A percentile compares a stretch with the other conserved stretches of the same genome.
Conservation (phyloP, 2,797 vertebrate genomes). For the Phyllotis vaccarum region DNA sequence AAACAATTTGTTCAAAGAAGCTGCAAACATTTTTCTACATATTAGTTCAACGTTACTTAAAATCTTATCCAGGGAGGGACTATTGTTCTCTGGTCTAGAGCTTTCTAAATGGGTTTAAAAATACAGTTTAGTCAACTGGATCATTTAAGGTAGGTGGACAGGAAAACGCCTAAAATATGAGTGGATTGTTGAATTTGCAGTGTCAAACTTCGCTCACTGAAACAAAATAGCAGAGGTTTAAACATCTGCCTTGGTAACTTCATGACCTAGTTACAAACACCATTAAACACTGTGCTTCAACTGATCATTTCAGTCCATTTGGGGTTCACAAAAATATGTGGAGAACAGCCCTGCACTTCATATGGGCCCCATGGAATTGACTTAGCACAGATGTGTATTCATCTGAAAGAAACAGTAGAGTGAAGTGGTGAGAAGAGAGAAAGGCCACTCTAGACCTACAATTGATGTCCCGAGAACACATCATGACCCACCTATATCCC, state of each 20-base stretch:
- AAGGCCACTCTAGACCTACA: fast-evolving
- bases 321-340: not conserved
- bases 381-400: not conserved
- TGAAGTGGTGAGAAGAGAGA: not conserved
- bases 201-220: not conserved
- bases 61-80: not conserved
- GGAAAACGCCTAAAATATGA: not conserved
- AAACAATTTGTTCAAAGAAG: conserved; percentile 36
- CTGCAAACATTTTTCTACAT: not conserved
- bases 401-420: not conserved
- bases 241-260: not conserved
- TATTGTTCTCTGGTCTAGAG: not conserved
- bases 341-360: not conserved
- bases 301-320: not conserved
- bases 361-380: not conserved
- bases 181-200: not conserved
- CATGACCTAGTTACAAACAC: not conserved
- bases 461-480: fast-evolving
- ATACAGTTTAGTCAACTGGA: not conserved
- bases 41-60: conserved; percentile 13
- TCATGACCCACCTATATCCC: no score
- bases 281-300: not conserved
- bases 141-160: not conserved
- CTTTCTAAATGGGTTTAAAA: not conserved
- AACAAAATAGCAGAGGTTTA: not conserved